Percentiles rank a stretch among this genome's conserved stretches.
Evolutionary conservation across 2,797 vertebrate genomes (phyloP).

Genomic region (Hemibagrus guttatus): DNA sequence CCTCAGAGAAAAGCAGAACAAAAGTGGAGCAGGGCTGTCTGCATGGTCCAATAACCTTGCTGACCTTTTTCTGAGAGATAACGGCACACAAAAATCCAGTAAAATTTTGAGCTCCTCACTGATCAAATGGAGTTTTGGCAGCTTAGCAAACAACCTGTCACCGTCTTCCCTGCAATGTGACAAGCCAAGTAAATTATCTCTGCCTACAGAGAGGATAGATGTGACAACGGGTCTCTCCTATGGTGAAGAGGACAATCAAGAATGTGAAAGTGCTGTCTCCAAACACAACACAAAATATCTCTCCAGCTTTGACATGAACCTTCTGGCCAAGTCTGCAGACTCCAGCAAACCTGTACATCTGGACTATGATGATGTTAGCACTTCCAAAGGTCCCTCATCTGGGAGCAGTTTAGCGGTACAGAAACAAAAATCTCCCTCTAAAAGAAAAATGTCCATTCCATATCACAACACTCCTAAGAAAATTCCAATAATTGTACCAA

Average conservation of each 20-base stretch:
- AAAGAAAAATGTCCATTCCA: conserved; percentile 74
- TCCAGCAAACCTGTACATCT: conserved; percentile 77
- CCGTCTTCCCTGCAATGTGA: conserved; percentile 77
- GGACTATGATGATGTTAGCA: conserved; percentile 71
- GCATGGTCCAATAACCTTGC: conserved; percentile 72
- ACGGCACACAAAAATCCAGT: conserved; percentile 79
- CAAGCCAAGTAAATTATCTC: conserved; percentile 81
- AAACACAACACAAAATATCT: conserved; percentile 80
- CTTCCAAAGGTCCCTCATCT: conserved; percentile 68
- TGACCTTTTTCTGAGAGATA: conserved; percentile 76
- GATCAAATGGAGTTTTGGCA: conserved; percentile 74
- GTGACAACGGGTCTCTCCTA: conserved; percentile 81
- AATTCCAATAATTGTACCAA: conserved; percentile 79
- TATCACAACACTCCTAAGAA: conserved; percentile 84
- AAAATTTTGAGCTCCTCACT: conserved; percentile 75
- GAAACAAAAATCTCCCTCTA: conserved; percentile 64
- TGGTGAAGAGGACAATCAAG: conserved; percentile 78
- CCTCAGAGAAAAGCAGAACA: conserved; percentile 48
- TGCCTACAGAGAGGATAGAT: conserved; percentile 76
- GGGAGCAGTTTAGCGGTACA: conserved; percentile 72
- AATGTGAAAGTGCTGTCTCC: conserved; percentile 71
- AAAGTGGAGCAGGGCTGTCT: conserved; percentile 52
- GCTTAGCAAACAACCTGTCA: conserved; percentile 75
- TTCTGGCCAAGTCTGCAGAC: conserved; percentile 76
- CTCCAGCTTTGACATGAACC: conserved; percentile 72